Conservation (phyloP, 2,797 vertebrate genomes). For the Typhlichthys subterraneus region DNA sequence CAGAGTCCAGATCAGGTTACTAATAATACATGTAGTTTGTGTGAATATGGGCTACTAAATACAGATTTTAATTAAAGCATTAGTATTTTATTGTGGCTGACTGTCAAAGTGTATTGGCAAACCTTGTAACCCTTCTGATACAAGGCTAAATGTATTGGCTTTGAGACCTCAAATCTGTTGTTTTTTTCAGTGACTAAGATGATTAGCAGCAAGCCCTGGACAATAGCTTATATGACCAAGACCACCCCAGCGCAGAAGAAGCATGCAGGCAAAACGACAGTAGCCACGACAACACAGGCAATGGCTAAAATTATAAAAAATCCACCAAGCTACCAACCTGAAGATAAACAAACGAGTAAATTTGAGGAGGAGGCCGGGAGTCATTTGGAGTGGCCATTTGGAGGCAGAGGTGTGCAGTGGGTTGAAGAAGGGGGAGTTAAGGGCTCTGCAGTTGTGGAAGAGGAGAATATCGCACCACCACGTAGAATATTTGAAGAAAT, state of each 20-base stretch:
- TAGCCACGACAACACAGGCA: not conserved
- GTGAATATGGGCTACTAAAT: not conserved
- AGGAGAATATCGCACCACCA: constrained; percentile 13
- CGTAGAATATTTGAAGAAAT: constrained; percentile 61
- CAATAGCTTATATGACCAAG: constrained; percentile 36
- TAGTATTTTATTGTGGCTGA: too few species aligned
- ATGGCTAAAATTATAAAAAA: not conserved
- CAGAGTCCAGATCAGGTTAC: not conserved
- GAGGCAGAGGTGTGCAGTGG: constrained; percentile 30
- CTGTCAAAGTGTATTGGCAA: too few species aligned
- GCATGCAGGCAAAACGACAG: not conserved
- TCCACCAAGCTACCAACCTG: not conserved
- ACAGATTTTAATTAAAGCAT: not conserved
- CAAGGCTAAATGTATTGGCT: too few species aligned
- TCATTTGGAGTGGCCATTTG: constrained; percentile 18
- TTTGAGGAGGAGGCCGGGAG: not conserved
- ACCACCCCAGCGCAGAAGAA: constrained; percentile 1
- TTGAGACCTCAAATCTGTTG: not conserved
- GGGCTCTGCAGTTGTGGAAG: constrained; percentile 43
- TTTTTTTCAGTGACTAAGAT: constrained; percentile 44
- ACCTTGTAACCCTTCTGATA: too few species aligned
- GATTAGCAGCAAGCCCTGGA: constrained; percentile 61
- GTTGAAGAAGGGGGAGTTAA: constrained; percentile 30
- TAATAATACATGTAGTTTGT: not conserved
- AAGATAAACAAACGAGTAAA: not conserved